Conservation (phyloP, 2,113 vertebrate genomes). For the Polypterus bichir region DNA sequence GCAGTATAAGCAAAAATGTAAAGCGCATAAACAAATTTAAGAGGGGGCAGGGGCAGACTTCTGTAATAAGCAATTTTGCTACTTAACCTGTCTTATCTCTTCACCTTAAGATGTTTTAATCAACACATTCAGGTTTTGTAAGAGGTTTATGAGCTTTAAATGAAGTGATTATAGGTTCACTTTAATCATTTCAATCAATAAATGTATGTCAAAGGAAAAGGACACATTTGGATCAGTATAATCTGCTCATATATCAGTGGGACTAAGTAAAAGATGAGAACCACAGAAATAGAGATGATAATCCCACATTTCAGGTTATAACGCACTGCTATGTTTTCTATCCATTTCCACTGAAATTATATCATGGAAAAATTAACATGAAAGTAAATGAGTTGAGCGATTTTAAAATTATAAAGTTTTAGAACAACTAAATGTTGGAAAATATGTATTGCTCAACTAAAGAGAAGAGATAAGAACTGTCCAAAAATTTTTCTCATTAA, state of each 20-base stretch:
- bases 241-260: constrained; percentile 3
- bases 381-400: too few relatives aligned
- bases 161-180: constrained; percentile 55
- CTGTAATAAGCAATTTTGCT: constrained; percentile 59
- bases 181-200: constrained; percentile 47
- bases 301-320: too few relatives aligned
- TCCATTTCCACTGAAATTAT: too few relatives aligned
- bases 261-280: background rate
- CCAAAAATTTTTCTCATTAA: too few relatives aligned
- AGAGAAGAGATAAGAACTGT: too few relatives aligned
- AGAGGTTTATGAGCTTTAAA: constrained; percentile 82
- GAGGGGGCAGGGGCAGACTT: constrained; percentile 52
- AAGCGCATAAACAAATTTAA: constrained; percentile 32
- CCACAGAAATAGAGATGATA: constrained; percentile 3
- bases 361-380: too few relatives aligned
- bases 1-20: constrained; percentile 38
- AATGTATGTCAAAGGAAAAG: constrained; percentile 35
- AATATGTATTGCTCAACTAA: too few relatives aligned
- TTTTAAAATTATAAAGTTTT: too few relatives aligned
- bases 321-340: too few relatives aligned
- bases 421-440: too few relatives aligned
- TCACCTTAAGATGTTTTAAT: constrained; percentile 71
- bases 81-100: constrained; percentile 68
- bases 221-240: constrained; percentile 25
- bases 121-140: constrained; percentile 67